These are phyloP conservation scores for Nestor notabilis DNA, from an alignment of 2,113 vertebrate genomes.

Conservation along the genomic window DNA sequence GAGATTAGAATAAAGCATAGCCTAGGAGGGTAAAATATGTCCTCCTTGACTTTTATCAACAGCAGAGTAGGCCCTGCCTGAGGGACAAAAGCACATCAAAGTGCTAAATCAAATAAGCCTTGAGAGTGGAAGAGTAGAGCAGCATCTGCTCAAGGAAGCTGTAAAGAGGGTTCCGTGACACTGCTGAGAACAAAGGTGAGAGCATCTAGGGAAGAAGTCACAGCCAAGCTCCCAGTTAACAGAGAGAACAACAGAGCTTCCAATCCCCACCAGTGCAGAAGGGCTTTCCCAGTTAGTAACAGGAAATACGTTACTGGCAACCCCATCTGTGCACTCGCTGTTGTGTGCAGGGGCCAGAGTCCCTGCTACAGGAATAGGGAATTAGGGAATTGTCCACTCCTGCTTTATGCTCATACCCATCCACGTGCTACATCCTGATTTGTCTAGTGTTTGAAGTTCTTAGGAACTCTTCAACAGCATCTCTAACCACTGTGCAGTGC, in stretches of 20 bases:
- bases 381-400: neutral
- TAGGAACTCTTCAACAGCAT: neutral
- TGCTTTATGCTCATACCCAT: neutral
- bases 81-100: constrained; percentile 33
- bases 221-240: neutral
- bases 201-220: neutral
- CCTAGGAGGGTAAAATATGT: neutral
- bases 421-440: fast-evolving
- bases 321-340: no score
- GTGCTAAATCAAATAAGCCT: neutral
- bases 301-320: fast-evolving
- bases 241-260: neutral
- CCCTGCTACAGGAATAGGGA: fast-evolving
- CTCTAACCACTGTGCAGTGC: neutral
- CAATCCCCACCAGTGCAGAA: neutral
- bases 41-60: constrained; percentile 22
- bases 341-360: neutral
- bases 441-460: neutral
- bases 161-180: neutral
- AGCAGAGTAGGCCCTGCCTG: neutral
- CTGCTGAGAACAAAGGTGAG: neutral
- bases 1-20: neutral
- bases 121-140: neutral
- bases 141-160: neutral
- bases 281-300: neutral